These are phyloP conservation scores for Protomyctophum bolini DNA, from an alignment of 2,113 vertebrate genomes.

Conservation along the genomic window DNA sequence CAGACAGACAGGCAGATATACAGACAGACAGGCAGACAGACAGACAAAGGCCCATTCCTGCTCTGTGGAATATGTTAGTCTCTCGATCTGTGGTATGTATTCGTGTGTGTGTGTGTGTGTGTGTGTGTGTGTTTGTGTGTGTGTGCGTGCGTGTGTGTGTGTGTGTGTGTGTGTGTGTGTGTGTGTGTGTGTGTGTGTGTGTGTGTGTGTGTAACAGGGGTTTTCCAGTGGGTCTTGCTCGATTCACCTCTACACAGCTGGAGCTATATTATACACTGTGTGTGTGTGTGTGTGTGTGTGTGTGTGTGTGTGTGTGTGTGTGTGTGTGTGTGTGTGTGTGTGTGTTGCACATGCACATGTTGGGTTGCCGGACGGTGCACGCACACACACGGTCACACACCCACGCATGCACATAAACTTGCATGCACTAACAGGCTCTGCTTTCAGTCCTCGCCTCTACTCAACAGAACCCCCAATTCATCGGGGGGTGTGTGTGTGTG, in stretches of 20 bases:
- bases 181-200: background rate
- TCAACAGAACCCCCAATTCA: background rate
- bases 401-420: slow-evolving; percentile 10
- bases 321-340: too few species aligned
- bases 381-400: slow-evolving; percentile 1
- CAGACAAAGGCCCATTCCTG: slow-evolving; percentile 31
- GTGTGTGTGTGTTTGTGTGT: too few species aligned
- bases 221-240: slow-evolving; percentile 71
- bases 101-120: too few species aligned
- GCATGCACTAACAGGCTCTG: background rate
- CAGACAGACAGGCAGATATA: slow-evolving; percentile 35
- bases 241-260: slow-evolving; percentile 72
- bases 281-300: slow-evolving; percentile 48
- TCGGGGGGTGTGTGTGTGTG: background rate
- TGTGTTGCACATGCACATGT: too few species aligned
- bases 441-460: background rate
- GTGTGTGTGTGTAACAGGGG: slow-evolving; percentile 64
- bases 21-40: slow-evolving; percentile 37
- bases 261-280: slow-evolving; percentile 70
- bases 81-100: too few species aligned
- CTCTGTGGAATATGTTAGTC: slow-evolving; percentile 39
- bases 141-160: too few species aligned
- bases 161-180: too few species aligned
- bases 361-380: background rate
- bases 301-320: too few species aligned